Evolutionary conservation across 2,888 invertebrate species (phyloP).

Genomic region (Pachydiplax longipennis): DNA sequence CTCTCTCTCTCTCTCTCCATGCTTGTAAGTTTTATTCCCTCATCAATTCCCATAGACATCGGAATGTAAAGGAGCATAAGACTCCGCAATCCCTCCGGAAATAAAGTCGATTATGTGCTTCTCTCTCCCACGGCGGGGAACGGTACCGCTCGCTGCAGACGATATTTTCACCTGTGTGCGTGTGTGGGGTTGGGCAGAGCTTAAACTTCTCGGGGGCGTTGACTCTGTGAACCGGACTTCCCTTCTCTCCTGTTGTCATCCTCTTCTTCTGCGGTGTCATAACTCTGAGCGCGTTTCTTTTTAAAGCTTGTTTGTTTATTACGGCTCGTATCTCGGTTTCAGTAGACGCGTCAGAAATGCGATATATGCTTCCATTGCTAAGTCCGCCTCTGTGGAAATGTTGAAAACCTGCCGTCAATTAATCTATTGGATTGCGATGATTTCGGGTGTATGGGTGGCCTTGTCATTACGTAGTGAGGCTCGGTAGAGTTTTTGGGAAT

Average conservation of each 20-base stretch:
- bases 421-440: no score
- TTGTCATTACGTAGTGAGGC: no score
- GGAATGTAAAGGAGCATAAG: not conserved
- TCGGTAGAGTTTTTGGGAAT: no score
- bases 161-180: conserved; percentile 27
- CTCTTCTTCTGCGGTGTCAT: not conserved
- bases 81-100: no score
- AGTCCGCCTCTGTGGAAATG: not conserved
- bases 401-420: no score
- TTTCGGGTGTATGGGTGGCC: no score
- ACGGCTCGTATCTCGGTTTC: not conserved
- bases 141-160: not conserved
- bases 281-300: not conserved
- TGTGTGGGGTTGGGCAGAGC: not conserved
- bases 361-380: not conserved
- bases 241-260: not conserved
- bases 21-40: not conserved
- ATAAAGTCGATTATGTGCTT: not conserved
- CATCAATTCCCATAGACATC: not conserved
- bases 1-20: no score
- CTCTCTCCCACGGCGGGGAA: not conserved
- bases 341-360: not conserved
- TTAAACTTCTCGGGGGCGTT: not conserved
- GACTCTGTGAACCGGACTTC: not conserved
- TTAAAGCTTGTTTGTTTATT: no score